Evolutionary conservation across 2,888 invertebrate species (phyloP), one percentile per base, ranked within the genome.

Genomic region (Merodon equestris): DNA sequence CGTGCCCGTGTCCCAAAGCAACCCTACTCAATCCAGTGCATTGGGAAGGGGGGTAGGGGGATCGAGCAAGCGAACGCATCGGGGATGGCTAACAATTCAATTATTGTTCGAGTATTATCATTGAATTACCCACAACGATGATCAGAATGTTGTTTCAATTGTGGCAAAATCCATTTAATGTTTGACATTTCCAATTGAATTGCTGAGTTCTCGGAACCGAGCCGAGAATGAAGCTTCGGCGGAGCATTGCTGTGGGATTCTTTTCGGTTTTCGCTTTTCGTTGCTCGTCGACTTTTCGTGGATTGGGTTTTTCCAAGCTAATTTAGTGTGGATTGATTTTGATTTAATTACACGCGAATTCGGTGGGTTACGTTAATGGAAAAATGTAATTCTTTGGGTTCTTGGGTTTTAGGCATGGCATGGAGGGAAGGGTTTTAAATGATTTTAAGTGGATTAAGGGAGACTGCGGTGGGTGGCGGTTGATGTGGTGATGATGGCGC

Each of bases 81-180:
- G 34, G 36, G 38, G 19, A n/a, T 51, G 67, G 56, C 15, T 19
- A 34, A 53, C 68, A 75, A 70, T 70, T 48, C 36, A 75, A 53
- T 64, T 64, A 70, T 44, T 63, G 47, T n/a, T n/a, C n/a, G n/a
- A n/a, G n/a, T 36, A 53, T 47, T 48, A 45, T 63, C 45, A 53
- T 61, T 61, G 70, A 42, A 70, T 50, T 48, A 54, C 48, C 54
- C 40, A 13, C 42, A 44, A 63, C n/a, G 50, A 44, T 36, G 71
- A 70, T 54, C 48, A 50, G 56, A 19, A 56, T 63, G 56, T 44
- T 63, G 44, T 63, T 63, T 38, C 71, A 47, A 63, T 71, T 71
- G 56, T 47, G 42, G 56, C n/a, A 36, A 27, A 61, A 56, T 63
- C 50, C 61, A 54, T 63, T 71, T 71, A 44, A 42, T 10, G 42